Evolutionary conservation across 2,888 invertebrate species (phyloP), one percentile per base, ranked within the genome.

Genomic region (Phania funesta): DNA sequence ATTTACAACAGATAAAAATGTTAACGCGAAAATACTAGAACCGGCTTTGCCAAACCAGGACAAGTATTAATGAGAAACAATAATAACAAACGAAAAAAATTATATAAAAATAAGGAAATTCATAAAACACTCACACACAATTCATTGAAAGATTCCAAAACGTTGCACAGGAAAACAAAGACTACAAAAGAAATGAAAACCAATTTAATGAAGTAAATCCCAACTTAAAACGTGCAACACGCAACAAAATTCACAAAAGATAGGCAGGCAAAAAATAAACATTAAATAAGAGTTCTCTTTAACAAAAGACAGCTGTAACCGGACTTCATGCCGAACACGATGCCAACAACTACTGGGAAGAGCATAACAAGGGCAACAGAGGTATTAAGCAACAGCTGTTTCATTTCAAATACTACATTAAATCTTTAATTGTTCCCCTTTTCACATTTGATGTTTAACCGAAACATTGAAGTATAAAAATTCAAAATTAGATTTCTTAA

Each of bases 401-500:
- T n/a, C 11, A 26, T 56, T 56, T 58, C 18, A 54, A 44, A 44
- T 5, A 11, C n/a, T 8, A 35, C 44, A 64, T 74, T 26, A 78
- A 71, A 78, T 78, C 71, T 78, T 73, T 78, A 71, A 78, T 73
- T 73, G 65, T 78, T 50, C 46, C 71, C 50, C 52, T 29, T 65
- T n/a, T 9, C 5, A 16, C 38, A 54, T 75, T 77, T 78, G 68
- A 78, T 77, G 68, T 74, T 77, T 22, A 64, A 64, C 26, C 73
- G 77, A 68, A 78, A 41, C 18, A 16, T n/a, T 32, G n/a, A 48
- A 22, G 13, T 41, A 52, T 26, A 65, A 78, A 8, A 41, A 29
- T 78, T 58, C 46, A 20, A 70, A 82, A 82, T 78, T 78, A 78
- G 78, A 82, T 58, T 82, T 78, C 64, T 29, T 29, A 52, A 70